Conservation (phyloP, 2,797 vertebrate species). For the Fistularia tabacaria region DNA sequence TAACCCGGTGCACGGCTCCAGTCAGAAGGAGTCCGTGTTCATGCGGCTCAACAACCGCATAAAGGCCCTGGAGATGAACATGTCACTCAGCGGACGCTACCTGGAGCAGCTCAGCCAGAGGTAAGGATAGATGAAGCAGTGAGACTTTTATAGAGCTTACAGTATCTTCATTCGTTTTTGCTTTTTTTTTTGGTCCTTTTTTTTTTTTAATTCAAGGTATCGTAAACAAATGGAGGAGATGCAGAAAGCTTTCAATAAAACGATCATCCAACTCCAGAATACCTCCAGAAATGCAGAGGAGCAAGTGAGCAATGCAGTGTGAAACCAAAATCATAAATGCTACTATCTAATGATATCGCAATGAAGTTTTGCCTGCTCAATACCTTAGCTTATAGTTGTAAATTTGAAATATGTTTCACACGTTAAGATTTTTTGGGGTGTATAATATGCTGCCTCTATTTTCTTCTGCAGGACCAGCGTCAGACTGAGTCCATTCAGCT, state of each 20-base stretch:
- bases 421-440: no score
- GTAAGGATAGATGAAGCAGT: constrained; percentile 43
- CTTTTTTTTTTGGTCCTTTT: background rate
- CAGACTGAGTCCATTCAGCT: constrained; percentile 94
- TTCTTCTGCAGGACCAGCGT: constrained; percentile 82
- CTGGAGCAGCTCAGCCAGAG: constrained; percentile 98
- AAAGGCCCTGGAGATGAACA: constrained; percentile 96
- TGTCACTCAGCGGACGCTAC: constrained; percentile 97
- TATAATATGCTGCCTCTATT: constrained; percentile 6
- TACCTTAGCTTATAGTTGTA: background rate
- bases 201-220: constrained; percentile 75
- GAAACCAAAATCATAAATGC: no score
- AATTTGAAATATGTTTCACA: background rate
- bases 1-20: constrained; percentile 82
- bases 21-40: constrained; percentile 96
- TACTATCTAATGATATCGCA: no score
- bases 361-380: no score
- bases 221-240: constrained; percentile 99
- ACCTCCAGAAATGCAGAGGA: constrained; percentile 93
- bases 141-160: background rate
- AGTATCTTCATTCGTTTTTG: background rate
- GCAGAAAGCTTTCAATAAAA: constrained; percentile 98
- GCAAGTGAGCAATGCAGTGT: constrained; percentile 76
- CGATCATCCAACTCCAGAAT: constrained; percentile 96
- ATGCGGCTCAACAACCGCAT: constrained; percentile 99